A percentile compares a stretch with the other conserved stretches of the same genome.
Conservation (phyloP, 2,797 vertebrate species). For the Monodelphis domestica region DNA sequence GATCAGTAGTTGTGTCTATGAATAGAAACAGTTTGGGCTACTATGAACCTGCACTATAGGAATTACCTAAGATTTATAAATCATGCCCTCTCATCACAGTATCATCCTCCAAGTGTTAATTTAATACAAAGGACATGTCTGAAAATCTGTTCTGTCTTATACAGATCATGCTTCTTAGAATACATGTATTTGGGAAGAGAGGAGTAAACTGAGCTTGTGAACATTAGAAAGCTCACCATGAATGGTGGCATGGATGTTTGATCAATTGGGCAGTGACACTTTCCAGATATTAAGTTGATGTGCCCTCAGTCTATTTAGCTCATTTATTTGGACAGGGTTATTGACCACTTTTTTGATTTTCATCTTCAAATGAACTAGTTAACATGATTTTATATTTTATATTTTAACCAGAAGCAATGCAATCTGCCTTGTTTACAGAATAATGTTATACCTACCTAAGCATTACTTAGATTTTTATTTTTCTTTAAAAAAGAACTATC, state of each 20-base stretch:
- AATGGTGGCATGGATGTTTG: background rate
- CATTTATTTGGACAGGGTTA: conserved; percentile 21
- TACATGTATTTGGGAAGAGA: background rate
- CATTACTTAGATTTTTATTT: background rate
- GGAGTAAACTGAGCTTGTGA: background rate
- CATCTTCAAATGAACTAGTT: conserved; percentile 26
- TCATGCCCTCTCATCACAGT: background rate
- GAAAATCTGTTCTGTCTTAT: background rate
- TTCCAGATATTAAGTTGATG: background rate
- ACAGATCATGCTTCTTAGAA: background rate
- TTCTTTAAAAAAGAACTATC: background rate
- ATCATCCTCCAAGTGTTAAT: background rate
- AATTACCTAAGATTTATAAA: background rate
- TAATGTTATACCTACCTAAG: background rate
- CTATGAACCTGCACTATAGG: background rate
- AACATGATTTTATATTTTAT: conserved; percentile 3
- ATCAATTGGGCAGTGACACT: background rate
- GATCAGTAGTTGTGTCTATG: background rate
- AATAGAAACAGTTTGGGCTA: background rate
- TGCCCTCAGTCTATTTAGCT: conserved; percentile 5
- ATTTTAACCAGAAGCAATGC: conserved; percentile 2
- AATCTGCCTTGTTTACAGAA: background rate
- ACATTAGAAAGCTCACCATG: background rate
- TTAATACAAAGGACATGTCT: background rate
- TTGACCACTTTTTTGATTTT: conserved; percentile 18